Base-by-base conservation (phyloP, 2,797 vertebrate genomes). In the Craterocephalus amniculus region DNA sequence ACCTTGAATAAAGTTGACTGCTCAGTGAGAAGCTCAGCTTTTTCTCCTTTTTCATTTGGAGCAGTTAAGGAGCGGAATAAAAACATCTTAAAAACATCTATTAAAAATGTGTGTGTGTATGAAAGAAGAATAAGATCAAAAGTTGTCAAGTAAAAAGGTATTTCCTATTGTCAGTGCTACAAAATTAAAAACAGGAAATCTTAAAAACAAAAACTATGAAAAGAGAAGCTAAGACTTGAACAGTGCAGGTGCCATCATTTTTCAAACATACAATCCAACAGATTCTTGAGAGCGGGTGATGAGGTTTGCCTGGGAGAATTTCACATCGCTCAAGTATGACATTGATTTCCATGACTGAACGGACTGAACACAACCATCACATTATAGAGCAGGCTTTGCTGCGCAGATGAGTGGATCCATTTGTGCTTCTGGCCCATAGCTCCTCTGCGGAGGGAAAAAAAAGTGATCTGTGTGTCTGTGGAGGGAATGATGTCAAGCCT, bases 401-500 rank as follows among this genome's bases (percentile, higher is more conserved):
- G 48, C 63, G 24, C 65, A 63, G 51, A 67, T 45, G 36, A 29
- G 14, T 8, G 54, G 36, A 80, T 65, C 48, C 16, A 49, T 57
- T 70, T 72, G 67, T 69, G 67, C 62, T 78, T 65, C 65, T 78
- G 74, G 78, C 67, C 66, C 58, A 63, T 67, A 72, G 76, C 70
- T 72, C 27, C 61, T 74, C 66, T 38, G 12, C 5, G 67, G 71
- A 75, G 76, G 63, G 40, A 48, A 60, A 78, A 72, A 66, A 61
- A 64, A 74, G 36, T 61, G 75, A 83, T 76, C 10, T 63, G 60
- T 77, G 64, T 70, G 79, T 67, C 70, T 81, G 66, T 72, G 74
- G 81, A 86, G 81, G 76, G 65, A 80, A 83, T 90, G 80, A 90
- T 83, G 80, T 88, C 84, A 90, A 10, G 8, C 67, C 69, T 79